Percentiles rank a stretch among this genome's conserved stretches.
These are phyloP conservation scores for Chaetodon auriga DNA, from an alignment of 2,113 vertebrate genomes.

Conservation along the genomic window DNA sequence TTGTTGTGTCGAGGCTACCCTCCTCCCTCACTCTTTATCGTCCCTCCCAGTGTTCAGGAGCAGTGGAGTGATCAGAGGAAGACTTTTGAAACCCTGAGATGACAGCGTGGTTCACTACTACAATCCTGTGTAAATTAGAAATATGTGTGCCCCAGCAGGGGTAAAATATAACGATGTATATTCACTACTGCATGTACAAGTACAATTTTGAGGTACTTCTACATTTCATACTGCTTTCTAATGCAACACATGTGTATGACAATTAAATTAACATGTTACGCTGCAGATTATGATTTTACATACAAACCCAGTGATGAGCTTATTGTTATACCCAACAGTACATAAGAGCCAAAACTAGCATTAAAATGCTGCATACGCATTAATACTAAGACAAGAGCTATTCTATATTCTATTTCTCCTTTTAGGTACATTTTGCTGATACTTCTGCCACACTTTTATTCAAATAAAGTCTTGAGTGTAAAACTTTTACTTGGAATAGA, in stretches of 20 bases:
- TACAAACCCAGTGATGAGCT: not conserved
- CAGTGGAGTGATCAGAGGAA: slow-evolving; percentile 51
- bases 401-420: not conserved
- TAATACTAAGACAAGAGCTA: not conserved
- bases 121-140: not conserved
- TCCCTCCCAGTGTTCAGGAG: slow-evolving; percentile 57
- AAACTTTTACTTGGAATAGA: not conserved
- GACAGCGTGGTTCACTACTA: slow-evolving; percentile 8
- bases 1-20: slow-evolving; percentile 56
- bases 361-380: slow-evolving; percentile 1
- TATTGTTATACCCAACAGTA: too few relatives aligned
- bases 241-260: not conserved
- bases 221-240: not conserved
- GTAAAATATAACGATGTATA: not conserved
- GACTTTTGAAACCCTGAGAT: slow-evolving; percentile 17
- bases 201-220: not conserved
- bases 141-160: not conserved
- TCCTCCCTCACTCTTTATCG: slow-evolving; percentile 65
- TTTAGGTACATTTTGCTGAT: not conserved
- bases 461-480: not conserved
- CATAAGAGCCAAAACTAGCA: not conserved
- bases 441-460: not conserved
- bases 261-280: not conserved
- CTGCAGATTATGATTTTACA: not conserved
- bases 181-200: not conserved